Evolutionary conservation across 2,888 invertebrate species (phyloP).

Genomic region (Sclerodermus sp.): DNA sequence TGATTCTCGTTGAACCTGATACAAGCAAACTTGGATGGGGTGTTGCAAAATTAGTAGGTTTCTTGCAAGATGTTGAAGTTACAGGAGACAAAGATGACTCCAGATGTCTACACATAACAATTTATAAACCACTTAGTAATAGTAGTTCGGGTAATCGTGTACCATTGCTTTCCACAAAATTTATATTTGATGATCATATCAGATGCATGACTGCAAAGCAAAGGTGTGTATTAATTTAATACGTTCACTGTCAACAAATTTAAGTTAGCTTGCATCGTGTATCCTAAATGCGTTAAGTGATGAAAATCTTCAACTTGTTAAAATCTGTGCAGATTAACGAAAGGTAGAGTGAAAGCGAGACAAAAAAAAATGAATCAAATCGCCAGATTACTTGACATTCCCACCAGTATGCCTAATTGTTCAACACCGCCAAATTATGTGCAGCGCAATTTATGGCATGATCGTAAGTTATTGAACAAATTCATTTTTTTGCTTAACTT

Average conservation of each 20-base stretch:
- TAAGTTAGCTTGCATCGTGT: background rate
- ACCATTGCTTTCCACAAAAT: slow-evolving; percentile 85
- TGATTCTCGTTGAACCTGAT: slow-evolving; percentile 97
- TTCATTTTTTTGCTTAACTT: background rate
- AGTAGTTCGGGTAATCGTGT: slow-evolving; percentile 72
- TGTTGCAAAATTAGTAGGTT: slow-evolving; percentile 93
- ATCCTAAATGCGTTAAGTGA: no score
- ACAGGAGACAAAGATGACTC: slow-evolving; percentile 96
- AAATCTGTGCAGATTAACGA: slow-evolving; percentile 49
- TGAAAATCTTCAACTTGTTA: no score
- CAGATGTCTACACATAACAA: slow-evolving; percentile 89
- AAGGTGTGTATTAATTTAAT: slow-evolving; percentile 61
- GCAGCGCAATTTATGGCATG: slow-evolving; percentile 45
- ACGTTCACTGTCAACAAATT: background rate
- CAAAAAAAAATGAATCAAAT: slow-evolving; percentile 97
- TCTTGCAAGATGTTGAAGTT: slow-evolving; percentile 91
- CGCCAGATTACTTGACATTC: slow-evolving; percentile 85
- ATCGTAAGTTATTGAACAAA: slow-evolving; percentile 39
- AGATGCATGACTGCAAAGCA: slow-evolving; percentile 99
- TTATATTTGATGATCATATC: slow-evolving; percentile 98
- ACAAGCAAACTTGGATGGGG: slow-evolving; percentile 95
- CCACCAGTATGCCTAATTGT: slow-evolving; percentile 56
- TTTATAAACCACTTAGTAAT: slow-evolving; percentile 75
- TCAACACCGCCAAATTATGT: slow-evolving; percentile 53
- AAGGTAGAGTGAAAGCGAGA: slow-evolving; percentile 90